Evolutionary conservation across 2,888 invertebrate genomes (phyloP), one percentile per base, ranked within the genome.

Genomic region (Lithophane socia): DNA sequence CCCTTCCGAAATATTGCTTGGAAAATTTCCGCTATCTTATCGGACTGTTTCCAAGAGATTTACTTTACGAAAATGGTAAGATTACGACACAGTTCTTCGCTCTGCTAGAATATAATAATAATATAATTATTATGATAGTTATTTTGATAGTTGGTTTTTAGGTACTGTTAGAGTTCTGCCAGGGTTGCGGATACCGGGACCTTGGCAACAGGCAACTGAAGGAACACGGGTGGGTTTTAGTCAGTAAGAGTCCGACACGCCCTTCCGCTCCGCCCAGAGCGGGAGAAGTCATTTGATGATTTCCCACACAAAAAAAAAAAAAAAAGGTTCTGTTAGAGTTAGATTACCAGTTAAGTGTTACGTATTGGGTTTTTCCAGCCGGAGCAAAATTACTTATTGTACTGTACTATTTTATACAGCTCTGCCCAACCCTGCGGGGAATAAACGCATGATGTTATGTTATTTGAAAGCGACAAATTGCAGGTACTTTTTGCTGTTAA

Each of bases 21-120:
- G 52, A 60, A 79, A 72, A 54, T 65, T 42, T 54, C 37, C 18
- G 12, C 10, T 58, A 12, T 58, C 64, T 58, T 65, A 68, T 68
- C 52, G 2, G 13, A 24, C 12, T 2, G n/a, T 73, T 79, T 64
- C 80, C 52, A 60, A 21, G 9, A 21, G 44, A 72, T 37, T 78
- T 44, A 7, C 37, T 79, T 79, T 21, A 44, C 13, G 21, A 44
- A 44, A 54, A 16, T 24, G 10, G 3, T 18, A 52, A 5, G 24
- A 16, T 54, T 21, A n/a, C 0, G 18, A 3, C 0, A 0, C 54
- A 42, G 2, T 52, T 52, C 10, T 10, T 21, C 42, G 9, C 1
- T 72, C 18, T 49, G 4, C 8, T 71, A 8, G 9, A 54, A 67
- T 37, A 24, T 10, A 47, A 18, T 49, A 49, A 1, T 44, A 44